Conservation (phyloP, 2,888 invertebrate genomes). For the Cephus nigrinus region DNA sequence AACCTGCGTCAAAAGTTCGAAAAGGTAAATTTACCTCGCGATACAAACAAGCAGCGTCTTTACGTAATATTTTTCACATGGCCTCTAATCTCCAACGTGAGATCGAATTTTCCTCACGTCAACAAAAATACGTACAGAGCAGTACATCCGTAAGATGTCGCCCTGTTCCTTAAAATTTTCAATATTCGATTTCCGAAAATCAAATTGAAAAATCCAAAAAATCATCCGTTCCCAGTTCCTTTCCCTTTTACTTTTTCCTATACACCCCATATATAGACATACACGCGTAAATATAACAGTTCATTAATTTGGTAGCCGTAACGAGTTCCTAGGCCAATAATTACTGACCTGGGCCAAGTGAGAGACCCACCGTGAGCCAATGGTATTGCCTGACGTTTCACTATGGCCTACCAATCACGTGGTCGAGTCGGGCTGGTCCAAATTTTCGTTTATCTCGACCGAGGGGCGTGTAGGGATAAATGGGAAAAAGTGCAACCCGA, state of each 20-base stretch:
- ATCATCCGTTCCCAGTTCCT: background rate
- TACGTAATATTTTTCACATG: background rate
- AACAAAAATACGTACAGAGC: background rate
- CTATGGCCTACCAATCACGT: background rate
- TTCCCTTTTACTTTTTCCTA: background rate
- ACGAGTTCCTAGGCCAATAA: conserved; percentile 26
- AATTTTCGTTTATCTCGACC: background rate
- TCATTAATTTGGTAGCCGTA: conserved; percentile 28
- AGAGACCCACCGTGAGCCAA: background rate
- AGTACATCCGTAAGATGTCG: background rate
- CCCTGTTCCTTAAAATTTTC: background rate
- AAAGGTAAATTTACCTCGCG: conserved; percentile 35
- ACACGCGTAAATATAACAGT: conserved; percentile 6
- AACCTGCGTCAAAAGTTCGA: conserved; percentile 45
- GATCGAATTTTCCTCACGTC: background rate
- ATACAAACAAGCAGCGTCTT: conserved; percentile 27
- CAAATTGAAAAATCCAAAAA: no score
- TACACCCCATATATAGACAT: background rate
- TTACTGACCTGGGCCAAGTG: conserved; percentile 38
- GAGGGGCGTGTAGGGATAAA: conserved; percentile 1
- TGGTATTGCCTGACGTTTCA: background rate
- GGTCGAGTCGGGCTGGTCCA: background rate
- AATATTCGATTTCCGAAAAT: background rate
- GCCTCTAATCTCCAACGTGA: background rate
- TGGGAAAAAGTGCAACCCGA: background rate